Evolutionary conservation across 1,140 invertebrate genomes (phyloP).

Genomic region (Diploscapter pachys): DNA sequence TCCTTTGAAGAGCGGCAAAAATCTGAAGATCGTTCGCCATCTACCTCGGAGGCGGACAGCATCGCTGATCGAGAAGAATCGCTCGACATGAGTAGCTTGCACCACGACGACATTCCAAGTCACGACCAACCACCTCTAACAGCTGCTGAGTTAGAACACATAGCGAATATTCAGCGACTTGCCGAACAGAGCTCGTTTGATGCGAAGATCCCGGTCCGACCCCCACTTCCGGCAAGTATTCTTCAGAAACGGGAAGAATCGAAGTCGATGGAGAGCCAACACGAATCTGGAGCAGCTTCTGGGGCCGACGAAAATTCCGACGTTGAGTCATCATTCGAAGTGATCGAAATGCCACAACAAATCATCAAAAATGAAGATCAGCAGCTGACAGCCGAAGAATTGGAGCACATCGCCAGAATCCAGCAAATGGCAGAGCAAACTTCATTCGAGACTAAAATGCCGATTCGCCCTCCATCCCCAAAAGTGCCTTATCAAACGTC

Average conservation of each 20-base stretch:
- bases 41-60: too few species aligned
- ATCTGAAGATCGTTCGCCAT: too few species aligned
- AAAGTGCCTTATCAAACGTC: not conserved
- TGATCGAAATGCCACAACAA: not conserved
- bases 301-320: constrained; percentile 13
- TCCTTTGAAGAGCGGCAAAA: too few species aligned
- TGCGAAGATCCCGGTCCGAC: not conserved
- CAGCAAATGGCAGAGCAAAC: constrained; percentile 27
- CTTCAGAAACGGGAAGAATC: not conserved
- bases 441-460: constrained; percentile 14
- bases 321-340: constrained; percentile 3
- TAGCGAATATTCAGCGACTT: constrained; percentile 25
- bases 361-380: constrained; percentile 4
- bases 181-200: constrained; percentile 36
- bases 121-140: constrained; percentile 9
- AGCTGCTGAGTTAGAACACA: constrained; percentile 33
- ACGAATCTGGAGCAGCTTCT: constrained; percentile 12
- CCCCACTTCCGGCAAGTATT: not conserved
- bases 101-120: too few species aligned
- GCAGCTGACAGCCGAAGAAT: constrained; percentile 27
- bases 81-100: too few species aligned
- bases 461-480: not conserved
- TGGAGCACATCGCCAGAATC: constrained; percentile 33
- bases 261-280: not conserved
- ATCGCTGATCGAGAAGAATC: too few species aligned